Base-by-base conservation (phyloP, 2,113 vertebrate genomes). In the Heteronetta atricapilla region DNA sequence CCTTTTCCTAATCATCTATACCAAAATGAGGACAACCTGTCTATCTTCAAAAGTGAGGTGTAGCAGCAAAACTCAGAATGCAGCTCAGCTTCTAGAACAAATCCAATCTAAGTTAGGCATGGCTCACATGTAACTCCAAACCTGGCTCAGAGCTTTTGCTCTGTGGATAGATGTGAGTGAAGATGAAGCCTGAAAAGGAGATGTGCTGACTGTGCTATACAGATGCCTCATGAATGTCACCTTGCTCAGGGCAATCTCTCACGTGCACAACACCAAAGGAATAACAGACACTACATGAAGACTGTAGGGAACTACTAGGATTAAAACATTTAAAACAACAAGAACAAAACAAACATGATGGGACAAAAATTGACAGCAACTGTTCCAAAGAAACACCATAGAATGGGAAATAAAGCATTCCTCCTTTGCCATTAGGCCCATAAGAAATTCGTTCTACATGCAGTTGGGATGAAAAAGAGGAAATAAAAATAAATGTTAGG, bases 331-430 rank as follows among this genome's bases (percentile, higher is more conserved):
- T 85, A 78, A 87, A 96, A 94, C 88, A 92, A 85, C 78, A 82
- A 70, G 55, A 93, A 93, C 80, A 84, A 84, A 97, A 97, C 92
- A 92, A 76, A 97, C 95, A 96, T 80, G 75, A 96, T 97, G 94
- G 76, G 93, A 97, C 96, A 96, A 95, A 95, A 97, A 66, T 58
- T 70, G 91, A 97, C 95, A 96, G 84, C 90, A 96, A 90, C 94
- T 94, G 74, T 95, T 97, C 96, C 94, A 94, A 97, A 97, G 96
- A 98, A 98, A 97, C 95, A 90, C 96, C 96, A 95, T 76, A 1
- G 70, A 97, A 96, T 97, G 97, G 97, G 96, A 97, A 97, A 96
- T 96, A 95, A 97, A 97, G 96, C 95, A 92, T 92, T 19, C 25
- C 90, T 92, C 93, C 72, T 93, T 92, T 92, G 87, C 70, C 94